Percentiles rank a stretch among this genome's conserved stretches.
Evolutionary conservation across 2,797 vertebrate species (phyloP).

Genomic region (Acropternis orthonyx): DNA sequence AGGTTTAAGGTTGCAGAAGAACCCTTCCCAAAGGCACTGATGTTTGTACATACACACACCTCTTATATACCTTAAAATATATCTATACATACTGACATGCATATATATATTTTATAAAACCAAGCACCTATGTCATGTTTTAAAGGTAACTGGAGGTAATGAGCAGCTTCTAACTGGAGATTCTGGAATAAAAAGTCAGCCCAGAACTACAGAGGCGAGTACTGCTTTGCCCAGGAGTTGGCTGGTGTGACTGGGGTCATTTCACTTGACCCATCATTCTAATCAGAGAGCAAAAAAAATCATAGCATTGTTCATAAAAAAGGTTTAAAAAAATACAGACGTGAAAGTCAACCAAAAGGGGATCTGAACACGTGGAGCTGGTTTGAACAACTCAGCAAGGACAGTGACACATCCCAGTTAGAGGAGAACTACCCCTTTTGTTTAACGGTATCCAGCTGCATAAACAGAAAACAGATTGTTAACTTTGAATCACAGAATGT

Average conservation of each 20-base stretch:
- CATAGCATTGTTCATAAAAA: not conserved
- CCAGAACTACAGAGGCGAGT: not conserved
- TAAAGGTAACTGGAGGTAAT: not conserved
- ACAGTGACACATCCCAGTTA: not conserved
- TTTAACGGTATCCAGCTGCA: not conserved
- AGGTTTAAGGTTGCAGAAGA: not conserved
- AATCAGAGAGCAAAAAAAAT: not conserved
- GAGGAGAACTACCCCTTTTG: not conserved
- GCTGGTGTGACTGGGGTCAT: not conserved
- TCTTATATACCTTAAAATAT: not conserved
- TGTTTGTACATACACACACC: not conserved
- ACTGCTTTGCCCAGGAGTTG: constrained; percentile 15
- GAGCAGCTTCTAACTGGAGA: not conserved
- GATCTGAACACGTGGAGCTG: not conserved
- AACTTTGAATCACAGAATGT: not conserved
- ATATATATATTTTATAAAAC: not conserved
- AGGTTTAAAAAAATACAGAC: not conserved
- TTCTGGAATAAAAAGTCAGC: not conserved
- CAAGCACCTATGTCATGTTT: not conserved
- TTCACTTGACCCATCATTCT: not conserved
- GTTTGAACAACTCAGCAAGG: not conserved
- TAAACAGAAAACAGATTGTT: not conserved
- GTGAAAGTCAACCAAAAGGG: not conserved
- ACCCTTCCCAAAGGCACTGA: not conserved
- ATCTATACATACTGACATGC: no score